Evolutionary conservation across 2,797 vertebrate species (phyloP).

Genomic region (Muraenolepis orangiensis): DNA sequence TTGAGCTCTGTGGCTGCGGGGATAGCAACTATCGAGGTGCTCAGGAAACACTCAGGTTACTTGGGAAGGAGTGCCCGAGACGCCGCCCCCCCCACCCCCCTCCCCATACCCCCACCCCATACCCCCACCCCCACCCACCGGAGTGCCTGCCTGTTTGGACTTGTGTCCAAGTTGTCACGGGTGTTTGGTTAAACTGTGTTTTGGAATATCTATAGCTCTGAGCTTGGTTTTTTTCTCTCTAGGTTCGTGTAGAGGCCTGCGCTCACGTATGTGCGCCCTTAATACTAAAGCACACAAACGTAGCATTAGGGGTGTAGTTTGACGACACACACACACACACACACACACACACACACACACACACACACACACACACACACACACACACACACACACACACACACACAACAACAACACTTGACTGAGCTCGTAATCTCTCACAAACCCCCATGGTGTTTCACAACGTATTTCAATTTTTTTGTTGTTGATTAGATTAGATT

Average conservation of each 20-base stretch:
- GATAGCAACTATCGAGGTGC: neutral
- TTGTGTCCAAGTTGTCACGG: neutral
- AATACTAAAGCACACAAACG: no score
- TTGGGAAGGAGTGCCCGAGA: neutral
- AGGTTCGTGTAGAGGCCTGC: slow-evolving; percentile 49
- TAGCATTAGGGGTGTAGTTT: no score
- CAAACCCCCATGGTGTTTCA: no score
- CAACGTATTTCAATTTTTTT: no score
- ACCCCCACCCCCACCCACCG: neutral
- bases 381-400: no score
- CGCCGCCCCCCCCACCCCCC: neutral
- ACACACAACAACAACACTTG: no score
- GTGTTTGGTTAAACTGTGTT: slow-evolving; percentile 12
- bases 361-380: no score
- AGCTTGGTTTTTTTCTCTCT: slow-evolving; percentile 25
- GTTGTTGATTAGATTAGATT: no score
- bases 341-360: no score
- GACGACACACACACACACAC: no score
- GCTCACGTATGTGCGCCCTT: neutral
- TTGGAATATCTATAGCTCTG: slow-evolving; percentile 27
- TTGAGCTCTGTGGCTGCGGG: neutral
- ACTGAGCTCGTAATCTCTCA: no score
- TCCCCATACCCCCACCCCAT: neutral
- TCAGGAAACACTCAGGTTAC: neutral
- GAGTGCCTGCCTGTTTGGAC: neutral